Percentiles rank a stretch among this genome's conserved stretches.
These are phyloP conservation scores for Ostrea edulis DNA, from an alignment of 1,140 invertebrate genomes.

Conservation along the genomic window DNA sequence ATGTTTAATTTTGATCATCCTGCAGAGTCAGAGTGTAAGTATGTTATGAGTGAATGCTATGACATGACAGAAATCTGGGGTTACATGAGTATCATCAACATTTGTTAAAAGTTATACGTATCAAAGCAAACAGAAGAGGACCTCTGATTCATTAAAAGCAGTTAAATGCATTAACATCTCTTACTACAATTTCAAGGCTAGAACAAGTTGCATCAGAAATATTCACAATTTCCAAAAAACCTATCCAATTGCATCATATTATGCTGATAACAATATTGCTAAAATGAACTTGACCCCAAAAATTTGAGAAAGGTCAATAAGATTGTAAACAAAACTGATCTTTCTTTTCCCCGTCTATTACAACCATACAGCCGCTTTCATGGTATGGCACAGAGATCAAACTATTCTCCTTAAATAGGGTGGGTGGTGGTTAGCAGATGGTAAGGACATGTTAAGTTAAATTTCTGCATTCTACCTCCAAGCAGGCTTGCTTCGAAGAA, in stretches of 20 bases:
- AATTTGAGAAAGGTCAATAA: neutral
- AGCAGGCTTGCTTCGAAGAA: constrained; percentile 23
- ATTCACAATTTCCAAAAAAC: neutral
- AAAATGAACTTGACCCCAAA: neutral
- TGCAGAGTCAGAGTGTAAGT: no score
- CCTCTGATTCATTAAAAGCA: neutral
- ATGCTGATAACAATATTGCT: neutral
- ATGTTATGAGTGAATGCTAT: no score
- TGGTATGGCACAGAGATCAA: constrained; percentile 21
- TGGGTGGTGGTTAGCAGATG: neutral
- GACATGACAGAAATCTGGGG: neutral
- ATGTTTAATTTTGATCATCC: no score
- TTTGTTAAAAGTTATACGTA: neutral
- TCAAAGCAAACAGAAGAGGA: no score
- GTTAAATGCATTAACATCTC: neutral
- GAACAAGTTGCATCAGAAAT: neutral
- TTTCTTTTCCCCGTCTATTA: neutral
- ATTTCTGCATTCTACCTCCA: neutral
- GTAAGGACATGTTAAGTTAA: neutral
- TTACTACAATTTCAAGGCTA: neutral
- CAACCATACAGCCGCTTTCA: neutral
- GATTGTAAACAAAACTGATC: neutral
- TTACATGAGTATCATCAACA: neutral
- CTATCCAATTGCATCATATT: constrained; percentile 3
- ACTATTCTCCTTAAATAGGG: neutral